These are phyloP conservation scores for Melitaea cinxia DNA, from an alignment of 1,140 invertebrate species.

Conservation along the genomic window DNA sequence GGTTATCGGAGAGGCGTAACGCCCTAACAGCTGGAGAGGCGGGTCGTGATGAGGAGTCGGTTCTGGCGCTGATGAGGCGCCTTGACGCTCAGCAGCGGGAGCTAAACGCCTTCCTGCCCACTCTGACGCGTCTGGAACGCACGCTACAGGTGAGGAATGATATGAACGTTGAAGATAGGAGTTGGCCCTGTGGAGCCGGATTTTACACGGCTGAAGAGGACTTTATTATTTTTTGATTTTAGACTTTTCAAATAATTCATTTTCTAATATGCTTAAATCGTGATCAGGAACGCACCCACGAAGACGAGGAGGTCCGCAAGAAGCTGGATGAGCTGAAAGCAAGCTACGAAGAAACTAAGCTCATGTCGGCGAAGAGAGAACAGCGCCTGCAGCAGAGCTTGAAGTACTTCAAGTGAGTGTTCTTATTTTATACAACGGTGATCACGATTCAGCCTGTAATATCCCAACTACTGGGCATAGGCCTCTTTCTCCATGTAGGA, in stretches of 20 bases:
- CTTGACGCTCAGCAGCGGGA: slow-evolving; percentile 92
- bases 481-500: no score
- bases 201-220: no score
- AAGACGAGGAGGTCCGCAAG: slow-evolving; percentile 54
- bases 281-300: slow-evolving; percentile 58
- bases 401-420: slow-evolving; percentile 81
- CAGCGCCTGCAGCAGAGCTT: slow-evolving; percentile 88
- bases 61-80: slow-evolving; percentile 89
- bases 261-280: no score
- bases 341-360: slow-evolving; percentile 87
- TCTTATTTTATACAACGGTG: background rate
- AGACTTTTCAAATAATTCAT: no score
- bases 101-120: slow-evolving; percentile 74
- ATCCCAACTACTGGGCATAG: no score
- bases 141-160: slow-evolving; percentile 29
- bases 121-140: slow-evolving; percentile 48
- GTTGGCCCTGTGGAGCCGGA: no score
- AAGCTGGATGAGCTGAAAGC: slow-evolving; percentile 82
- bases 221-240: no score
- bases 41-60: slow-evolving; percentile 94
- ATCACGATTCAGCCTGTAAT: no score
- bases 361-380: slow-evolving; percentile 87
- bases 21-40: slow-evolving; percentile 88
- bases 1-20: slow-evolving; percentile 92
- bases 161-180: no score